These are phyloP conservation scores for Clarias batrachus DNA, from an alignment of 2,113 vertebrate genomes.

Conservation along the genomic window DNA sequence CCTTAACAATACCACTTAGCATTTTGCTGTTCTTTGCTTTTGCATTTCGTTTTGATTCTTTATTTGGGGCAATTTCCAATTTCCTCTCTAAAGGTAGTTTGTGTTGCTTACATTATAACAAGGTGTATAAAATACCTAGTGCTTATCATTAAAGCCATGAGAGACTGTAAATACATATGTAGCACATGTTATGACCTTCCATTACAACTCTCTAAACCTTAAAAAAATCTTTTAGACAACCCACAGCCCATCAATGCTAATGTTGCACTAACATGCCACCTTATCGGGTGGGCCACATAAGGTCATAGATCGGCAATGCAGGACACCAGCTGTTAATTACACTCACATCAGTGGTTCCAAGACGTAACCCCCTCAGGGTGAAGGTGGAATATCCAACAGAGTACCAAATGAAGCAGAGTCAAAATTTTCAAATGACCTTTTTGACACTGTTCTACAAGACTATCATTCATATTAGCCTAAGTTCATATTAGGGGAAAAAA, in stretches of 20 bases:
- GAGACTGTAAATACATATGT: neutral
- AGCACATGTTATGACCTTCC: constrained; percentile 53
- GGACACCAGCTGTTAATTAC: constrained; percentile 57
- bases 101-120: neutral
- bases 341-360: constrained; percentile 46
- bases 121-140: neutral
- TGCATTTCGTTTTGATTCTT: constrained; percentile 11
- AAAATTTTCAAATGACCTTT: constrained; percentile 3
- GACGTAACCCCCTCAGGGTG: constrained; percentile 44
- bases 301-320: constrained; percentile 62
- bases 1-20: constrained; percentile 56
- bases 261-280: constrained; percentile 76
- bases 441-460: neutral
- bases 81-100: neutral
- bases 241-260: constrained; percentile 71
- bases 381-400: constrained; percentile 43
- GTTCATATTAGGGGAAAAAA: neutral
- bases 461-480: neutral
- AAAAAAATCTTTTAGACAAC: constrained; percentile 35
- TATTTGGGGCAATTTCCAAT: constrained; percentile 1
- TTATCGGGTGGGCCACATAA: constrained; percentile 65
- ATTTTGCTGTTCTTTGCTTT: neutral
- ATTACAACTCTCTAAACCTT: constrained; percentile 18
- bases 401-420: constrained; percentile 23
- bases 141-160: constrained; percentile 10